phyloP scores from a whole-genome alignment of 2,888 invertebrate species.

The Ptychoptera albimana region DNA sequence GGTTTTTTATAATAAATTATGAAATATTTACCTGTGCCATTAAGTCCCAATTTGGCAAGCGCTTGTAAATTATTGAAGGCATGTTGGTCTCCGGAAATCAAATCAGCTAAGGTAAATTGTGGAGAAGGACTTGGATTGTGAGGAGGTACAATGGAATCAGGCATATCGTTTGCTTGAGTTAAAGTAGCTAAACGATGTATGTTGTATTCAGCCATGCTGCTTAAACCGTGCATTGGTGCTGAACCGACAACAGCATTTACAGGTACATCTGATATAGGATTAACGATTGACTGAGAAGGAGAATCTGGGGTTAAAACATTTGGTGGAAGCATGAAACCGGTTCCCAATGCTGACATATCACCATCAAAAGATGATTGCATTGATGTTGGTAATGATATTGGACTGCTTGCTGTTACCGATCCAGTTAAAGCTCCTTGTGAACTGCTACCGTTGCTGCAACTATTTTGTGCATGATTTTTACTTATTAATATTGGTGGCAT shows the following conservation, averaged over 20 bases:
- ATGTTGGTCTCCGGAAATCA: conserved; percentile 55
- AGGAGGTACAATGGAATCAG: conserved; percentile 21
- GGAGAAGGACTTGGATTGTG: conserved; percentile 40
- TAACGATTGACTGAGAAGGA: conserved; percentile 20
- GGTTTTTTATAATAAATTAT: background rate
- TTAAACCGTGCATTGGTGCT: conserved; percentile 31
- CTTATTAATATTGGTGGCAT: conserved; percentile 31
- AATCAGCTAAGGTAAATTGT: conserved; percentile 59
- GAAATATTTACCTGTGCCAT: conserved; percentile 39
- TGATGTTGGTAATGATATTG: conserved; percentile 48
- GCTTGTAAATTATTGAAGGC: conserved; percentile 82
- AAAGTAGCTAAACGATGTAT: conserved; percentile 68
- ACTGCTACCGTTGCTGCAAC: conserved; percentile 12
- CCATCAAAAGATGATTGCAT: conserved; percentile 67
- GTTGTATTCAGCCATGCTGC: conserved; percentile 73
- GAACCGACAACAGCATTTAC: background rate
- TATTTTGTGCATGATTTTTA: conserved; percentile 4
- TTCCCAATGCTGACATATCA: conserved; percentile 41
- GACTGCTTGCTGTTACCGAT: conserved; percentile 43
- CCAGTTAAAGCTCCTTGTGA: conserved; percentile 21
- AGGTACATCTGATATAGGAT: background rate
- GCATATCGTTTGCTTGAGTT: conserved; percentile 47
- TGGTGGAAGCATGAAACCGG: conserved; percentile 29
- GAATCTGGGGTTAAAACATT: conserved; percentile 29
- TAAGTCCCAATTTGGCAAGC: conserved; percentile 68